Evolutionary conservation across 2,888 invertebrate genomes (phyloP), one percentile per base, ranked within the genome.

Genomic region (Platynereis dumerilii): DNA sequence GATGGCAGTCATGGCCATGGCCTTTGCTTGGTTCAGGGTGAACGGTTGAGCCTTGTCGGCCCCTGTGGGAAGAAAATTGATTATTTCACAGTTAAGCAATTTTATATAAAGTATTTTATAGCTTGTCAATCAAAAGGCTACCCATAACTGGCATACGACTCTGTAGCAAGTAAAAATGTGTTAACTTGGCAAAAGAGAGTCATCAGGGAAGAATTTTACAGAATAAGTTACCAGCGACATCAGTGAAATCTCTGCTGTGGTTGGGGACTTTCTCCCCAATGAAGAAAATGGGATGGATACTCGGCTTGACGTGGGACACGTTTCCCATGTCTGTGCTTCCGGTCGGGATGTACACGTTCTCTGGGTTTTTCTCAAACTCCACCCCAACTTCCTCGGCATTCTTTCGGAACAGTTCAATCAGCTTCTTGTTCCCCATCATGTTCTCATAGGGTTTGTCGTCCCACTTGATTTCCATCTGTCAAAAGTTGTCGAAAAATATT

Each of bases 311-410:
- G 42, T 75, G 73, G 12, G 76, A 76, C 22, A 77, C 74, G 62
- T 78, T 76, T 7, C 78, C 78, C 72, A 76, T 74, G 58, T 78
- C 78, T 2, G 76, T 72, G 10, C 76, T 76, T 10, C 73, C 75
- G 3, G 48, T 22, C 10, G 22, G n/a, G 48, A 22, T 22, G 22
- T 22, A 20, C 48, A 48, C 7, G 3, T 20, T 48, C n/a, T 48
- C 20, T n/a, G n/a, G 20, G 17, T 48, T 22, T 22, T n/a, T 48
- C 48, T 48, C 48, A 48, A 20, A 20, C n/a, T 48, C 48, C n/a
- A 48, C 48, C 3, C 79, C 80, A 7, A 79, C 44, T 12, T 61
- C 44, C 55, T 69, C 62, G 2, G 76, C 80, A 70, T 81, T 75
- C 42, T 72, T 71, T 44, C 74, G 75, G 69, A 77, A 82, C 54